Evolutionary conservation across 2,113 vertebrate genomes (phyloP).

Genomic region (Lamprologus lemairii): DNA sequence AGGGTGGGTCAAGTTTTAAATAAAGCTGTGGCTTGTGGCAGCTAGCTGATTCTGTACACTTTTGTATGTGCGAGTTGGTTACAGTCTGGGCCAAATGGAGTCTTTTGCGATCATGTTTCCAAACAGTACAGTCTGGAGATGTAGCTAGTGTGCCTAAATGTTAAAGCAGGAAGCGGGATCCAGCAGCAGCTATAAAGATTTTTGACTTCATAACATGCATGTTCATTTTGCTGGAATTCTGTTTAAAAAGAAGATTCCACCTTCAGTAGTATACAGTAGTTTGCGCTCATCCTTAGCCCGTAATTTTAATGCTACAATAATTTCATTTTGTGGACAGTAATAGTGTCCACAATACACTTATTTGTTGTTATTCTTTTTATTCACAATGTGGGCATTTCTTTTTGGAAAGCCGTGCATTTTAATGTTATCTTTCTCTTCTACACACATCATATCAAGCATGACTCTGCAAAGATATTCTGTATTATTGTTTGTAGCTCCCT

Average conservation of each 20-base stretch:
- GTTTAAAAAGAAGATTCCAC: background rate
- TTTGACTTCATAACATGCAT: background rate
- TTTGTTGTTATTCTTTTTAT: background rate
- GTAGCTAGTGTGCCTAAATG: background rate
- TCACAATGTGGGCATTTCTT: background rate
- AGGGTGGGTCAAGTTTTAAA: slow-evolving; percentile 44
- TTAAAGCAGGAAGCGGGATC: background rate
- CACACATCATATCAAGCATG: background rate
- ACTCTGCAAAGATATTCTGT: background rate
- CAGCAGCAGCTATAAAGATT: background rate
- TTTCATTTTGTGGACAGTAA: background rate
- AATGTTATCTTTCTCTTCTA: background rate
- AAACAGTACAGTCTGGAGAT: slow-evolving; percentile 6
- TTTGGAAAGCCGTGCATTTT: background rate
- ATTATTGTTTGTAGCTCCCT: background rate
- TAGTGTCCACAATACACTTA: background rate
- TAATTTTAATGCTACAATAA: background rate
- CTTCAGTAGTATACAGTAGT: background rate
- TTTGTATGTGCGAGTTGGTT: background rate
- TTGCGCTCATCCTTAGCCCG: background rate
- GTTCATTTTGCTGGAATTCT: background rate
- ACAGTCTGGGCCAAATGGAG: background rate
- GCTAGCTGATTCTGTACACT: slow-evolving; percentile 20
- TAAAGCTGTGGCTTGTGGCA: slow-evolving; percentile 44
- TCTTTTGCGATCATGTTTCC: slow-evolving; percentile 21